phyloP scores from a whole-genome alignment of 2,113 vertebrate genomes.

The Trachemys scripta region DNA sequence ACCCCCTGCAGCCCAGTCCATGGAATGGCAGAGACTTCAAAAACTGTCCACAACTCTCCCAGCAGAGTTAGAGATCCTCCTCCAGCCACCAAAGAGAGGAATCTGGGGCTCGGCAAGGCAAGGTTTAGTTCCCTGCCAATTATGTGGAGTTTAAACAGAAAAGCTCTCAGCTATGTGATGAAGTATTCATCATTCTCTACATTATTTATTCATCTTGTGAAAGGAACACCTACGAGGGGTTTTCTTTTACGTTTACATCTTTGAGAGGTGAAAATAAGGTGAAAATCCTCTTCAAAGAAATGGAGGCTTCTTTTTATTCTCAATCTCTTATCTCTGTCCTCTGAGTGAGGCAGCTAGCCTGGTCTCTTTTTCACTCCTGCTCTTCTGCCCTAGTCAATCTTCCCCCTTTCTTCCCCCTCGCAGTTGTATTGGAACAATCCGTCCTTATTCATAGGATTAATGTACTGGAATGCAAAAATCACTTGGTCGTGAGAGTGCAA shows the following conservation, averaged over 20 bases:
- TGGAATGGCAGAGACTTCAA: not conserved
- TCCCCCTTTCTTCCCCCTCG: not conserved
- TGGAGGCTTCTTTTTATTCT: slow-evolving; percentile 4
- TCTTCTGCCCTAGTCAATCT: not conserved
- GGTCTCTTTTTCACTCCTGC: not conserved
- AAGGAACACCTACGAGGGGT: not conserved
- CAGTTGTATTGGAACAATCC: not conserved
- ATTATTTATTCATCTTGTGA: slow-evolving; percentile 52
- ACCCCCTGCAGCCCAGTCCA: slow-evolving; percentile 27
- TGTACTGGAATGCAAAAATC: not conserved
- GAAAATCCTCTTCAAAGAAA: slow-evolving; percentile 32
- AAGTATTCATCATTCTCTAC: slow-evolving; percentile 58
- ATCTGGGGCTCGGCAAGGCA: not conserved
- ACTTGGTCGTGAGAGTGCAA: not conserved
- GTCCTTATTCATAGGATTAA: not conserved
- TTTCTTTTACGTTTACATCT: slow-evolving; percentile 55
- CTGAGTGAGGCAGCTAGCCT: not conserved
- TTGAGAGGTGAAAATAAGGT: slow-evolving; percentile 50
- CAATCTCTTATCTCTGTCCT: not conserved
- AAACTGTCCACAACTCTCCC: not conserved
- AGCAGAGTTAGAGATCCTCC: no score
- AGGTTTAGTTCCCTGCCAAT: slow-evolving; percentile 21
- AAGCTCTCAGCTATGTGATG: slow-evolving; percentile 30
- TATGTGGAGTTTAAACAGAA: slow-evolving; percentile 39
- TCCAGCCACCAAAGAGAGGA: not conserved